Conservation (phyloP, 2,888 invertebrate genomes). For the Idaea aversata region DNA sequence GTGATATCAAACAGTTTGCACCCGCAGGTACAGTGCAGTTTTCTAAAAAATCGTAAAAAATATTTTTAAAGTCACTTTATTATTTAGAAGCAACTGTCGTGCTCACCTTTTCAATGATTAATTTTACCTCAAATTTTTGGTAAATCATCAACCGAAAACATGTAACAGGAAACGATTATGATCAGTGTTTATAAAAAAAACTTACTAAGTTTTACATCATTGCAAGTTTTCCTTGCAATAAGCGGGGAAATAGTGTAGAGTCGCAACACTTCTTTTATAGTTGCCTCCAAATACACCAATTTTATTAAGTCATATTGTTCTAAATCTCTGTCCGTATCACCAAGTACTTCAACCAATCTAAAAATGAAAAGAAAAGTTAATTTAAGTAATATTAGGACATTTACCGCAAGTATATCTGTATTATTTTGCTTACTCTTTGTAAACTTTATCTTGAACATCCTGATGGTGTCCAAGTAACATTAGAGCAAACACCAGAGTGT, state of each 20-base stretch:
- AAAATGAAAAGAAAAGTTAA: background rate
- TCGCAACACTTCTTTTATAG: constrained; percentile 11
- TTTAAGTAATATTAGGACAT: background rate
- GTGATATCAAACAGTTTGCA: constrained; percentile 6
- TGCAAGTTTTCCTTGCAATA: constrained; percentile 4
- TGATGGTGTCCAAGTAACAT: constrained; percentile 8
- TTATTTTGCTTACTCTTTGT: constrained; percentile 8
- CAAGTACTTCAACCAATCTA: constrained; percentile 5
- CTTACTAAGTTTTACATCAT: constrained; percentile 12
- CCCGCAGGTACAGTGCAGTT: constrained; percentile 10
- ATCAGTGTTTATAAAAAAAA: too few relatives aligned
- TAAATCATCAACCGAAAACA: background rate
- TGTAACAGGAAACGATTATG: background rate
- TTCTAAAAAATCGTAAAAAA: background rate
- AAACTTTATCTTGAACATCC: constrained; percentile 8
- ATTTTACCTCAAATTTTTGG: background rate
- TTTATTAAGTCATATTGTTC: constrained; percentile 7
- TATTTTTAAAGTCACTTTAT: background rate
- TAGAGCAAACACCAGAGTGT: background rate
- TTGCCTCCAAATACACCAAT: constrained; percentile 10
- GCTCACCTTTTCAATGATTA: background rate
- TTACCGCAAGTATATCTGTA: background rate
- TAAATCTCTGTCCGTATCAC: background rate
- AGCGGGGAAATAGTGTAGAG: constrained; percentile 8
- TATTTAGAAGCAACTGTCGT: background rate